Conservation (phyloP, 2,888 invertebrate genomes). For the Acrobasis consociella region DNA sequence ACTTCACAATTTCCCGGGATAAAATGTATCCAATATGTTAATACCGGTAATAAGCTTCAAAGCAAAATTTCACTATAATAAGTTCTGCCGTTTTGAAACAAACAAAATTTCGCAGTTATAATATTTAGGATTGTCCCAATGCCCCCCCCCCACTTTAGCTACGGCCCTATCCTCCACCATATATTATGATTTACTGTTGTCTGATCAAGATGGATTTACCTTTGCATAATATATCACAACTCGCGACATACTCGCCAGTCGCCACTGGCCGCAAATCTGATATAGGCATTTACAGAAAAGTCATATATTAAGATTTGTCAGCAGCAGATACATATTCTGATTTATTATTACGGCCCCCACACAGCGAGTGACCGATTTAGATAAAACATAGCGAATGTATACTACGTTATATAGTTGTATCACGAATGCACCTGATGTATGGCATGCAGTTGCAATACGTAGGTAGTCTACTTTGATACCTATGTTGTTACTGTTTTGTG, state of each 20-base stretch:
- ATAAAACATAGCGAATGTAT: slow-evolving; percentile 43
- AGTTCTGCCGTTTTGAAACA: no score
- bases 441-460: slow-evolving; percentile 40
- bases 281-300: slow-evolving; percentile 45
- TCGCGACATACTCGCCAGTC: slow-evolving; percentile 13
- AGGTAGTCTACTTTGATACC: neutral
- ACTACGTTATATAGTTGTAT: slow-evolving; percentile 10
- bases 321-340: slow-evolving; percentile 58
- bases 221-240: slow-evolving; percentile 9
- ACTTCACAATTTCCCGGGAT: no score
- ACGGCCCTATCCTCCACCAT: neutral
- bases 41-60: no score
- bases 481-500: no score
- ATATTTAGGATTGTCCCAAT: no score
- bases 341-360: slow-evolving; percentile 66
- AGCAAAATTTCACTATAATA: no score
- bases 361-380: slow-evolving; percentile 69
- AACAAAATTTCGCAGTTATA: no score
- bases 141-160: no score
- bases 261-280: slow-evolving; percentile 23
- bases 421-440: slow-evolving; percentile 21
- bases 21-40: no score
- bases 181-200: slow-evolving; percentile 9
- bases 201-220: slow-evolving; percentile 13
- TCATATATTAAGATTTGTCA: slow-evolving; percentile 47